Percentiles rank a stretch among this genome's conserved stretches.
Conservation (phyloP, 2,888 invertebrate genomes). For the Kryphioiulus occultus region DNA sequence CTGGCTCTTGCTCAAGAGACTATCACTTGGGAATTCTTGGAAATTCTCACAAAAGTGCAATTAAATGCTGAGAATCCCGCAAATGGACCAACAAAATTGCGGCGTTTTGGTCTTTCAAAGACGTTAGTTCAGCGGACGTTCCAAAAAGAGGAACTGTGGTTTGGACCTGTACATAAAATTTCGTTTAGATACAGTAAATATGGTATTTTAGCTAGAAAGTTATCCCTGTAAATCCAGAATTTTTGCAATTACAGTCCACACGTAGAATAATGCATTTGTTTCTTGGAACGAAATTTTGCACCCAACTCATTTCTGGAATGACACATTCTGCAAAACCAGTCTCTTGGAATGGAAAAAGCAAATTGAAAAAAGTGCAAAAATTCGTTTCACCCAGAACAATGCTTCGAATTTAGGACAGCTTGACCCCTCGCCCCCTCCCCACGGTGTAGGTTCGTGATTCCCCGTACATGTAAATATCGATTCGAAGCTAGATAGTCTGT, state of each 20-base stretch:
- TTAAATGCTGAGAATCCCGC: neutral
- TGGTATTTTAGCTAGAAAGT: neutral
- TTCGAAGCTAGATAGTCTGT: slow-evolving; percentile 7
- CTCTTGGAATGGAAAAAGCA: neutral
- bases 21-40: neutral
- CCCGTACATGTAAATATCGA: slow-evolving; percentile 1
- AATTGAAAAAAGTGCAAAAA: neutral
- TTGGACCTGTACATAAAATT: neutral
- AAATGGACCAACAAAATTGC: neutral
- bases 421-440: neutral
- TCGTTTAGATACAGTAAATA: neutral
- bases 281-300: neutral
- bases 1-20: slow-evolving; percentile 15
- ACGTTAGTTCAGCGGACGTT: too few relatives aligned
- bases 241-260: neutral
- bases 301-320: neutral
- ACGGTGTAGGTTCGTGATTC: neutral
- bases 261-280: neutral
- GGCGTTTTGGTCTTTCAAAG: neutral
- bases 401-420: neutral
- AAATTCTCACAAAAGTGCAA: neutral
- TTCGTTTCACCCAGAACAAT: neutral
- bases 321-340: neutral
- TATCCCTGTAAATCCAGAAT: neutral
- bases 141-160: too few relatives aligned